These are phyloP conservation scores for Globodera ellingtonae DNA, from an alignment of 1,140 invertebrate genomes.

Conservation along the genomic window DNA sequence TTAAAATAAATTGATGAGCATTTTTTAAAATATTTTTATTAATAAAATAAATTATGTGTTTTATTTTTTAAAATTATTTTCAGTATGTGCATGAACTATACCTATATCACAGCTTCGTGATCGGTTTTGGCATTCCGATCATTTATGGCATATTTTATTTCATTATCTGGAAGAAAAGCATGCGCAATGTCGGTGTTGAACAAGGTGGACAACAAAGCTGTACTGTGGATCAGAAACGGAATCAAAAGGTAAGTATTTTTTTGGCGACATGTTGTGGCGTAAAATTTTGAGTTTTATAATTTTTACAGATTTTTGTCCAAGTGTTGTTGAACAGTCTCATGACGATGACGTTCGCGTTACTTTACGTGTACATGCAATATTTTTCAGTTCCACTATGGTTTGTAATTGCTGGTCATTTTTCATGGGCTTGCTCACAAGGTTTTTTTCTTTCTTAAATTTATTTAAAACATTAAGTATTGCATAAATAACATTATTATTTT, in stretches of 20 bases:
- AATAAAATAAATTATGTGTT: background rate
- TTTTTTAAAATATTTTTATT: too few species aligned
- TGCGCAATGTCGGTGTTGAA: background rate
- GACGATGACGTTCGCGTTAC: background rate
- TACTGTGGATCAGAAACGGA: background rate
- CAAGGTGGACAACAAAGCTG: background rate
- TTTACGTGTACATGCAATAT: slow-evolving; percentile 25
- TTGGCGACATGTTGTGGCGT: background rate
- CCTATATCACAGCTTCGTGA: background rate
- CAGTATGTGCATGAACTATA: slow-evolving; percentile 12
- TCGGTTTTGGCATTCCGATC: slow-evolving; percentile 19
- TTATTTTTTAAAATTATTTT: background rate
- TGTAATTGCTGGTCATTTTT: background rate
- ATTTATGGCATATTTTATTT: slow-evolving; percentile 28
- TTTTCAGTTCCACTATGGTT: background rate
- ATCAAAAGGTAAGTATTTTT: background rate
- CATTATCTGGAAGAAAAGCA: slow-evolving; percentile 24
- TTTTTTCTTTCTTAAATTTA: background rate
- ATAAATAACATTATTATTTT: too few species aligned
- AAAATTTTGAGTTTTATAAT: background rate
- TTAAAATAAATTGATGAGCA: too few species aligned
- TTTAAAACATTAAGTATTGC: background rate
- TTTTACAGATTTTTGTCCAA: slow-evolving; percentile 16
- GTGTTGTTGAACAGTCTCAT: slow-evolving; percentile 9
- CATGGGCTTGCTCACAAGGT: background rate